These are phyloP conservation scores for Ursus arctos DNA, from an alignment of 2,113 vertebrate genomes.

Conservation along the genomic window DNA sequence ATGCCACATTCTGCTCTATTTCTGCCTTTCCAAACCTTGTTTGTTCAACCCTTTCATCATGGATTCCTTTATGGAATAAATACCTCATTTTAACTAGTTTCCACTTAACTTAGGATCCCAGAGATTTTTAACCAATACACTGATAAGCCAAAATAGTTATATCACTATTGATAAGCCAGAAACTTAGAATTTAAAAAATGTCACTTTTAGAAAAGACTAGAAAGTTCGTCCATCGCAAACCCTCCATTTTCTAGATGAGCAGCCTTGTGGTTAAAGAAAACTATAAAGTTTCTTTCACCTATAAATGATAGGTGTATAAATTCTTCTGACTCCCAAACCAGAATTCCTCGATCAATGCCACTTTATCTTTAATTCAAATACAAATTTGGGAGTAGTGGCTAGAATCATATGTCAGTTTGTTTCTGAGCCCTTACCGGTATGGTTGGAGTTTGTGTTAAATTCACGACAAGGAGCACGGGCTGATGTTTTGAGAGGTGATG, in stretches of 20 bases:
- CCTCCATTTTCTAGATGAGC: neutral
- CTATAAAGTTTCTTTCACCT: neutral
- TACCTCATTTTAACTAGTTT: neutral
- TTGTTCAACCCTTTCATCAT: neutral
- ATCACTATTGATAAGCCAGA: neutral
- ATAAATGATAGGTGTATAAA: neutral
- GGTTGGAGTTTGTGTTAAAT: constrained; percentile 67
- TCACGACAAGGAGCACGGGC: constrained; percentile 45
- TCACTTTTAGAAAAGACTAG: neutral
- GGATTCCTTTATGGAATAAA: neutral
- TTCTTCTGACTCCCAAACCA: neutral
- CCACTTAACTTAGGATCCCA: neutral
- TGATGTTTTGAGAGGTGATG: neutral
- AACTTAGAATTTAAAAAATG: neutral
- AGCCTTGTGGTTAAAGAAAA: neutral
- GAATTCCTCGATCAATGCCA: neutral
- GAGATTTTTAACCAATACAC: neutral
- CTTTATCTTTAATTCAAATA: neutral
- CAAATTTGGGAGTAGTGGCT: neutral
- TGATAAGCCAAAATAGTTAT: neutral
- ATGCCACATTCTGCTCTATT: neutral
- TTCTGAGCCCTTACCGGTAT: constrained; percentile 77
- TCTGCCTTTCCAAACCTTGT: neutral
- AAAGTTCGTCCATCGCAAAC: neutral
- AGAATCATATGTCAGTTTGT: neutral